Percentiles rank a stretch among this genome's conserved stretches.
phyloP scores from a whole-genome alignment of 2,113 vertebrate species.

The Ctenomys sociabilis region DNA sequence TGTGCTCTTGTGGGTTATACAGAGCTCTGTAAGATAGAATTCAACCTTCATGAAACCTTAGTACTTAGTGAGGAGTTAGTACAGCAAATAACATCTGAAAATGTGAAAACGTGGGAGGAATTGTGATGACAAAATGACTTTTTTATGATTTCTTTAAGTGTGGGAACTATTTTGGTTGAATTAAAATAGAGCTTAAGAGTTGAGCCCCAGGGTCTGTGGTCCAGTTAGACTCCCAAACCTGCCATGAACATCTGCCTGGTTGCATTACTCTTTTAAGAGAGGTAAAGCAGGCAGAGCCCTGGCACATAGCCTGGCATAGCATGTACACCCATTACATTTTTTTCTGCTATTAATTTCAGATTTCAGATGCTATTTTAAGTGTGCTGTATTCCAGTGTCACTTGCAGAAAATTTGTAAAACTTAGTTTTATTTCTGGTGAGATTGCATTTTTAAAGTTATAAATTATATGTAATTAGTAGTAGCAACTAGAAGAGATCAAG shows the following conservation, averaged over 20 bases:
- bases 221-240: neutral
- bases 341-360: constrained; percentile 58
- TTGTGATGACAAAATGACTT: neutral
- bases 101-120: constrained; percentile 3
- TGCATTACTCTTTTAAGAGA: neutral
- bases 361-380: constrained; percentile 42
- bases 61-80: neutral
- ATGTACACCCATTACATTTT: neutral
- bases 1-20: neutral
- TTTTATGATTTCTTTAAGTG: neutral
- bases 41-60: neutral
- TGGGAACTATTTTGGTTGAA: neutral
- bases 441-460: constrained; percentile 76
- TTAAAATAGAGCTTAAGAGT: neutral
- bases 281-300: neutral
- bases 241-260: neutral
- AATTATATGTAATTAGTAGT: constrained; percentile 86
- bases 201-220: neutral
- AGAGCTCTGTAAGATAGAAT: neutral
- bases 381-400: neutral
- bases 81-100: constrained; percentile 37
- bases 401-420: constrained; percentile 80
- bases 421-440: constrained; percentile 76
- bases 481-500: constrained; percentile 83
- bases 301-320: neutral